These are phyloP conservation scores for Aeoliscus strigatus DNA, from an alignment of 2,797 vertebrate species.

Conservation along the genomic window DNA sequence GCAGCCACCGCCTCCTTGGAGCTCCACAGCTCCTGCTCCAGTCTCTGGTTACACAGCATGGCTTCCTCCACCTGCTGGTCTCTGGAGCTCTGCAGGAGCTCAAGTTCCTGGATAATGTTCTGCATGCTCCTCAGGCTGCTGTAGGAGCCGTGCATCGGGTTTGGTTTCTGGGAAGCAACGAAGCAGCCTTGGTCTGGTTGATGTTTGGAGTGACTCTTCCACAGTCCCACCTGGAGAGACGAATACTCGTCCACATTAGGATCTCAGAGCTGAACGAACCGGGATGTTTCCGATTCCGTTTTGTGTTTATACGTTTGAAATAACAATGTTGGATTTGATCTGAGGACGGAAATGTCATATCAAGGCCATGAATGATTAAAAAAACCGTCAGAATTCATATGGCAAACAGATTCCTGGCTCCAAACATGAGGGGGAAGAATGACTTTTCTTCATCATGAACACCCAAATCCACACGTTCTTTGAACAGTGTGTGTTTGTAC, in stretches of 20 bases:
- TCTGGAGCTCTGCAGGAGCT: conserved; percentile 74
- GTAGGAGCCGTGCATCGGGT: conserved; percentile 33
- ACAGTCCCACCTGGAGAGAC: conserved; percentile 81
- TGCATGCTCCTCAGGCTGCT: conserved; percentile 67
- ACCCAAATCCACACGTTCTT: too few species aligned
- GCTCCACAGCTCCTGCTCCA: conserved; percentile 81
- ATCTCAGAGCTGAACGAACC: not conserved
- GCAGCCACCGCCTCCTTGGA: conserved; percentile 71
- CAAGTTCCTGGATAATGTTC: conserved; percentile 76
- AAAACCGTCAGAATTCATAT: too few species aligned
- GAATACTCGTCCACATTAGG: conserved; percentile 2
- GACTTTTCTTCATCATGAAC: too few species aligned
- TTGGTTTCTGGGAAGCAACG: conserved; percentile 55
- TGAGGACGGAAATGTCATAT: too few species aligned
- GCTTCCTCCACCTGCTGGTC: conserved; percentile 80
- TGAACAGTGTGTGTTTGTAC: too few species aligned
- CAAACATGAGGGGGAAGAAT: too few species aligned
- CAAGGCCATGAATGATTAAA: too few species aligned
- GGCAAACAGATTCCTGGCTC: too few species aligned
- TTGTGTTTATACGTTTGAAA: too few species aligned
- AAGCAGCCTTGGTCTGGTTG: conserved; percentile 74
- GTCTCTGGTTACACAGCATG: conserved; percentile 74
- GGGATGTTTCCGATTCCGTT: too few species aligned
- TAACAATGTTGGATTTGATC: too few species aligned
- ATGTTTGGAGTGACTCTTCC: conserved; percentile 83